Evolutionary conservation across 2,888 invertebrate species (phyloP), one percentile per base, ranked within the genome.

Genomic region (Caenorhabditis sinica): DNA sequence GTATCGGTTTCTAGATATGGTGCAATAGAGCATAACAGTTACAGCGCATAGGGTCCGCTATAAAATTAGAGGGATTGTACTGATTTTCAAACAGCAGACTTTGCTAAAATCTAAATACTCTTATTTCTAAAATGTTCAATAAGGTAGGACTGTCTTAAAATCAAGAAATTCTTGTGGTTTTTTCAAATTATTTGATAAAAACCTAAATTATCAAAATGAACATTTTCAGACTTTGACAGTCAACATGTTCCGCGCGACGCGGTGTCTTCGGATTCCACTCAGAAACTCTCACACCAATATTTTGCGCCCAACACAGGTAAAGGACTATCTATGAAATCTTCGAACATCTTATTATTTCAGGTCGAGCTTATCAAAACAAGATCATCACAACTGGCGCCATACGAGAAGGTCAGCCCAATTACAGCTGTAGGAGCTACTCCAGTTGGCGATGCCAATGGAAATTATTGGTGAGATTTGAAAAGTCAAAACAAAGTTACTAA

Each of bases 381-480:
- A 45, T 73, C 77, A 15, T 49, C 82, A 0, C 79, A 74, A 1
- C 11, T 85, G 11, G 68, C 85, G 0, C 73, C 82, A n/a, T 82
- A 79, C 40, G 75, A 77, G 51, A 85, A 79, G 65, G 87, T 89
- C 2, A 81, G 87, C 69, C 88, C 88, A 15, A 86, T 89, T 36
- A 68, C 86, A 30, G 82, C 86, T 11, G 89, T 89, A 2, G 88
- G 88, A 28, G 86, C 85, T 0, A 84, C 84, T 15, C 89, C 89
- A 61, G 89, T 89, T 4, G 81, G 87, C 20, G 89, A 89, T 68
- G 76, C 84, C 9, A 88, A 89, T 74, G 89, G 89, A 61, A 89
- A 89, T 68, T 88, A 76, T 80, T 86, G 87, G 89, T 88, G 75
- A 81, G 81, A 40, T 43, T 13, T 23, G 13, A n/a, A 15, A 30